These are phyloP conservation scores for Electrophaes corylata DNA, from an alignment of 2,888 invertebrate species.

Conservation along the genomic window DNA sequence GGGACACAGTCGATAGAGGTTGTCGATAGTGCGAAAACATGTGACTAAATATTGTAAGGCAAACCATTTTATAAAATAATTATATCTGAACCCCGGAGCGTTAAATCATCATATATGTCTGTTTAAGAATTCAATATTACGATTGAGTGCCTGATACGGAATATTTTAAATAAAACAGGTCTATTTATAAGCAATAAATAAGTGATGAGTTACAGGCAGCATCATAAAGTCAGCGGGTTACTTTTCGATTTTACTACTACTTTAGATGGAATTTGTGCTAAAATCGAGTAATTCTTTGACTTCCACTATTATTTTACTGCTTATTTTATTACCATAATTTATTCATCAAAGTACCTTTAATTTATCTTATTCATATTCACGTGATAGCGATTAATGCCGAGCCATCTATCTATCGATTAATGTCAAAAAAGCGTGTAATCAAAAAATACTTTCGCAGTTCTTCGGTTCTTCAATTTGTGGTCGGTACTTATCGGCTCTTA, in stretches of 20 bases:
- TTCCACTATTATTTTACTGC: too few relatives aligned
- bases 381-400: too few relatives aligned
- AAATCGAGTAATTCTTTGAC: too few relatives aligned
- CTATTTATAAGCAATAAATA: too few relatives aligned
- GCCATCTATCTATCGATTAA: not conserved
- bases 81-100: not conserved
- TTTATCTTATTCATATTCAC: too few relatives aligned
- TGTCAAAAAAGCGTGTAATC: not conserved
- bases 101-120: not conserved
- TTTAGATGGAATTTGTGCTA: not conserved
- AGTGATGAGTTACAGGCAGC: too few relatives aligned
- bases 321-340: too few relatives aligned
- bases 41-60: not conserved
- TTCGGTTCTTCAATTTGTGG: not conserved
- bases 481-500: not conserved
- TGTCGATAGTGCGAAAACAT: slow-evolving; percentile 39
- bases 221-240: not conserved
- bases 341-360: too few relatives aligned
- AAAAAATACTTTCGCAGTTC: not conserved
- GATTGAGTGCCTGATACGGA: too few relatives aligned
- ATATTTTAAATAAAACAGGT: too few relatives aligned
- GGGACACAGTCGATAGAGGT: slow-evolving; percentile 47
- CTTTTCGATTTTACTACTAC: not conserved
- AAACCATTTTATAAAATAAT: not conserved
- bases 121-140: too few relatives aligned